A percentile compares a stretch with the other conserved stretches of the same genome.
These are phyloP conservation scores for Isaurus tuberculatus DNA, from an alignment of 92 coral and sea anemone genomes.

Conservation along the genomic window DNA sequence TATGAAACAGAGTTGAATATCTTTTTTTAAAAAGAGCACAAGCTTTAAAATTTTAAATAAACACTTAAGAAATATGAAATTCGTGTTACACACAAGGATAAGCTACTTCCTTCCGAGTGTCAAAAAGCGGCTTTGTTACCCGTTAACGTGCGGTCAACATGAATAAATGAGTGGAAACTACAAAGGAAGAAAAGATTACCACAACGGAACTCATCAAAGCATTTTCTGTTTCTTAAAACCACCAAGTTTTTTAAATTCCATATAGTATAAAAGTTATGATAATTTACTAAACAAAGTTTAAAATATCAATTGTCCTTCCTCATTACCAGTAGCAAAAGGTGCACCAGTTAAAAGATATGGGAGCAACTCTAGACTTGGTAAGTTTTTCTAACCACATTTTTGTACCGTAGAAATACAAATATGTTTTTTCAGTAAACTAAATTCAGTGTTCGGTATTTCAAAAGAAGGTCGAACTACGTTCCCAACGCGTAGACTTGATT, in stretches of 20 bases:
- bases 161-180: background rate
- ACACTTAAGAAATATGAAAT: background rate
- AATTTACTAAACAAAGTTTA: background rate
- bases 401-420: background rate
- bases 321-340: background rate
- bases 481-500: slow-evolving; percentile 38
- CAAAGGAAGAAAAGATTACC: background rate
- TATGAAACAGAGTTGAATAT: no score
- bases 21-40: background rate
- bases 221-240: background rate
- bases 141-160: background rate
- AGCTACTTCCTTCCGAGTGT: slow-evolving; percentile 36
- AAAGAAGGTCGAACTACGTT: background rate
- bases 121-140: background rate
- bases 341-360: background rate
- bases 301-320: background rate
- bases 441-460: background rate
- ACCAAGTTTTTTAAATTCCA: background rate
- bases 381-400: background rate
- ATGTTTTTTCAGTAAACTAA: background rate
- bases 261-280: background rate
- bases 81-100: background rate
- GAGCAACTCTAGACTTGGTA: background rate
- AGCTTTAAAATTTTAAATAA: background rate
- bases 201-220: background rate